A percentile compares a stretch with the other conserved stretches of the same genome.
phyloP scores from a whole-genome alignment of 2,797 vertebrate genomes.

The Sus cebifrons region DNA sequence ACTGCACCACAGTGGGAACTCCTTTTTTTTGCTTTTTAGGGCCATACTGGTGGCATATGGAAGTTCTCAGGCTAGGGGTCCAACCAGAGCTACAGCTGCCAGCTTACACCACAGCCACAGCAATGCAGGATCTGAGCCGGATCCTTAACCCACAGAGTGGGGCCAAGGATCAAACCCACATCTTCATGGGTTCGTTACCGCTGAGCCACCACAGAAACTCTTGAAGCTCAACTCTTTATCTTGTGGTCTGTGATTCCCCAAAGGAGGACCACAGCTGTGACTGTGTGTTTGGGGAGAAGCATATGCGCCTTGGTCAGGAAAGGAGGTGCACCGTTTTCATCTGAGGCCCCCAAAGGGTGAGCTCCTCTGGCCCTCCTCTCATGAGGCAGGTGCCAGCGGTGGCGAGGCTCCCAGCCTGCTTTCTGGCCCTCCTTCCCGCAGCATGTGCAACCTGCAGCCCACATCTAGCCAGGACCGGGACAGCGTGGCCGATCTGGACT shows the following conservation, averaged over 20 bases:
- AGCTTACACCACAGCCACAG: no score
- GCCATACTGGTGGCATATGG: no score
- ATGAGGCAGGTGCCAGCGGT: accelerated
- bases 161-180: no score
- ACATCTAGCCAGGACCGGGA: conserved; percentile 91
- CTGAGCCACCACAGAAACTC: no score
- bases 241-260: background rate
- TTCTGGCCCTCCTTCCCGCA: conserved; percentile 77
- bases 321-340: background rate
- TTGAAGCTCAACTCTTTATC: background rate
- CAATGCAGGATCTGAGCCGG: no score
- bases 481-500: conserved; percentile 92
- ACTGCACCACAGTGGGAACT: no score
- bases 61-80: no score
- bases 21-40: no score
- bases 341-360: background rate
- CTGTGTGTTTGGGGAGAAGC: background rate
- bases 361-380: background rate
- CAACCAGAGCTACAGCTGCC: no score
- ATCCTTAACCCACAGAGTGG: no score
- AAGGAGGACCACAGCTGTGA: background rate
- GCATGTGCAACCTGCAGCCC: conserved; percentile 95
- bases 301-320: background rate
- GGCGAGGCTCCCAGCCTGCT: background rate
- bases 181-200: no score